Evolutionary conservation across 2,797 vertebrate genomes (phyloP), one percentile per base, ranked within the genome.

Genomic region (Mus spretus): DNA sequence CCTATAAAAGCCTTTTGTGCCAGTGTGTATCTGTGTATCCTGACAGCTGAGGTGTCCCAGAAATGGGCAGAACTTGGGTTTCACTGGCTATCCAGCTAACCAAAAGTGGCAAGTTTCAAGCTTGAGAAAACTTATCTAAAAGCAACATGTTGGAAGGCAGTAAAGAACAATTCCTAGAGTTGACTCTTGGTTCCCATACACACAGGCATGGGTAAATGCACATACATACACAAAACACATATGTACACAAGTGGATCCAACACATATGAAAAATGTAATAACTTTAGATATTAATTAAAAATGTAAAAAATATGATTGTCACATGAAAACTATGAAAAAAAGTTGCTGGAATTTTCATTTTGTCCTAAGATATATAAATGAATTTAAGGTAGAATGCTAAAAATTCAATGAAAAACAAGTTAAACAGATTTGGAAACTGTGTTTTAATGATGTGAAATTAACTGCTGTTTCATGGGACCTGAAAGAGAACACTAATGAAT

Each of bases 271-370:
- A 50, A 57, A n/a, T 14, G n/a, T 72, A 50, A 50, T 50, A 28
- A 59, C 55, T 53, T 57, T 85, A 61, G 6, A 1, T 74, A 37
- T 82, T 90, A 90, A 90, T 53, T 81, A 67, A 34, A 37, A 28
- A 31, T 77, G 90, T 93, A 50, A 50, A 89, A 63, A 94, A 77
- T n/a, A 24, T 90, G 81, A 26, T 63, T 90, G 17, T 15, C 4
- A 67, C 8, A 65, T 82, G 26, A 75, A 96, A 93, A 78, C 24
- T 13, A 89, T 57, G 86, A 81, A 61, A 12, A 10, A 47, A 7
- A 72, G 67, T 9, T 24, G 92, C 4, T 11, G 37, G 9, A 12
- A 75, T 63, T 44, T 53, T 75, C 22, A 44, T 77, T 79, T 50
- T 57, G 6, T 6, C 9, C 67, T 75, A 77, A 88, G 15, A 37